Base-by-base conservation (phyloP, 2,113 vertebrate genomes). In the Ardeotis arabs region DNA sequence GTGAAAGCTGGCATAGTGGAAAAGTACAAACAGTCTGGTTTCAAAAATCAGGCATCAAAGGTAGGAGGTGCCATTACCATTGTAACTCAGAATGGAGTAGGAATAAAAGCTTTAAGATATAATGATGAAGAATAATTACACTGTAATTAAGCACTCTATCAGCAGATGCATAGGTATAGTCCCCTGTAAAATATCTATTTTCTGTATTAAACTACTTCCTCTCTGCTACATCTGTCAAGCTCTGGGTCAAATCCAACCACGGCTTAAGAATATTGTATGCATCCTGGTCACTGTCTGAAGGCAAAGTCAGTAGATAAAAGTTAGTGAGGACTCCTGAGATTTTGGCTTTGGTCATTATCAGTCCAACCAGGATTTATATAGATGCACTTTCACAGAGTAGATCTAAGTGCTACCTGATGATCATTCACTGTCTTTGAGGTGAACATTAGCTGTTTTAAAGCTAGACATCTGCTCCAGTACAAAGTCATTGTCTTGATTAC, bases 191-290 rank as follows among this genome's bases (percentile, higher is more conserved):
- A 25, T 14, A 55, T 10, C 16, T 67, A 1, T 62, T 56, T 83
- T 74, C 49, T 72, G 13, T 31, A 24, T 70, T 33, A 87, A 84
- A 41, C 8, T 45, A 4, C 68, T 81, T 19, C 9, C 7, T 77
- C 7, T 63, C 33, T 56, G 23, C 7, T 50, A 31, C 7, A 35
- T 45, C 25, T 52, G 12, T 56, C 29, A 62, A 68, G 15, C 9
- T 45, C 25, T 72, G 25, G 25, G 10, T 52, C 25, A 72, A 70
- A 85, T 31, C 29, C 39, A 58, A 2, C 15, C 17, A 18, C 8
- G 8, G 2, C 2, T 64, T 49, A 41, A 37, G 55, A 59, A 37
- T 22, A 55, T 33, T 0, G 0, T 21, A 1, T 19, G 22, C 31
- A 10, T 50, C 21, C 35, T 35, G 24, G 35, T 66, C 33, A 27